These are phyloP conservation scores for Atta texana DNA, from an alignment of 1,140 invertebrate species.

Conservation along the genomic window DNA sequence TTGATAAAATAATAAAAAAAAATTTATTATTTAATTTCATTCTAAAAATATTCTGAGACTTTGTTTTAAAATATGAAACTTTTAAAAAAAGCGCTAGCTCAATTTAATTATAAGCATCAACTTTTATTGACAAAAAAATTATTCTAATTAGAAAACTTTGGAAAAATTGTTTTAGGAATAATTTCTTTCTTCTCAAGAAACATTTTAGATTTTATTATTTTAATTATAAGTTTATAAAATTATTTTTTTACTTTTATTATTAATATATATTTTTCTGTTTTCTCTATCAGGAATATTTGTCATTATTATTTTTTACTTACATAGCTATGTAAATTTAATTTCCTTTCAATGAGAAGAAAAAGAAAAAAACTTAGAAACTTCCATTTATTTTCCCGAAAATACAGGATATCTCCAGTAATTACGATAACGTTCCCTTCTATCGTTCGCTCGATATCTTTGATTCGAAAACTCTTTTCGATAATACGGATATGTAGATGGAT, in stretches of 20 bases:
- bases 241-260: neutral
- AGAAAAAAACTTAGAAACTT: neutral
- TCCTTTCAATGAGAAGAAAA: neutral
- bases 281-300: neutral
- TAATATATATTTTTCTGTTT: neutral
- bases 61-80: neutral
- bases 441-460: slow-evolving; percentile 18
- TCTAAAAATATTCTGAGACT: neutral
- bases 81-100: neutral
- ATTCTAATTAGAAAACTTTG: neutral
- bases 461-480: slow-evolving; percentile 2
- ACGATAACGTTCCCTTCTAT: neutral
- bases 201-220: neutral
- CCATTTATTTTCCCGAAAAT: slow-evolving; percentile 72
- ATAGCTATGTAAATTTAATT: slow-evolving; percentile 15
- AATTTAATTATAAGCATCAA: neutral
- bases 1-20: neutral
- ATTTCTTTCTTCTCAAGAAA: slow-evolving; percentile 13
- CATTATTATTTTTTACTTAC: neutral
- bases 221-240: neutral
- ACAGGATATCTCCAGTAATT: slow-evolving; percentile 68
- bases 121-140: neutral
- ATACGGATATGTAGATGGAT: neutral
- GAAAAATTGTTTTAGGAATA: neutral
- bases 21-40: slow-evolving; percentile 17